phyloP scores from a whole-genome alignment of 2,113 vertebrate genomes.

The Carollia perspicillata region DNA sequence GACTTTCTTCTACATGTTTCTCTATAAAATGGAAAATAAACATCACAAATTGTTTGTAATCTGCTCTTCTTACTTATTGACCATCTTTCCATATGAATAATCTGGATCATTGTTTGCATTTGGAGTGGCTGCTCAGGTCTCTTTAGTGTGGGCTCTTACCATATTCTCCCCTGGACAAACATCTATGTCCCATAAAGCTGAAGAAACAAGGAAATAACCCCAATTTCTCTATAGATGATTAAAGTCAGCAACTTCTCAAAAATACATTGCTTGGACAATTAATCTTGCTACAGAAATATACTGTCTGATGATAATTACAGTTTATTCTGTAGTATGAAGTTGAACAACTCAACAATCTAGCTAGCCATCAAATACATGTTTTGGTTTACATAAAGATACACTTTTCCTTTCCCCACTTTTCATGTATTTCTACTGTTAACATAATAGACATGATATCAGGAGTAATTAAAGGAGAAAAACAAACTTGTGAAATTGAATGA shows the following conservation, averaged over 20 bases:
- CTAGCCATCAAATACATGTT: neutral
- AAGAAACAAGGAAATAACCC: neutral
- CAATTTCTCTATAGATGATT: neutral
- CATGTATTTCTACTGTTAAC: neutral
- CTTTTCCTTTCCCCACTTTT: neutral
- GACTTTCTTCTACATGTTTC: neutral
- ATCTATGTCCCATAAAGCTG: neutral
- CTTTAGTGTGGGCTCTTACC: neutral
- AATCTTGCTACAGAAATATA: neutral
- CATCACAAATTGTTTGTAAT: neutral
- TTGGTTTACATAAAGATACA: neutral
- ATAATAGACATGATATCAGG: neutral
- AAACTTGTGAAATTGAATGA: neutral
- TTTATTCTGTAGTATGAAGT: neutral
- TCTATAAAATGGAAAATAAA: conserved; percentile 23
- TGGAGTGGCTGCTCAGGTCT: neutral
- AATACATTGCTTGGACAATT: neutral
- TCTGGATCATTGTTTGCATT: neutral
- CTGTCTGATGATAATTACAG: neutral
- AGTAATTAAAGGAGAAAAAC: neutral
- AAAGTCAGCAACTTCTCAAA: neutral
- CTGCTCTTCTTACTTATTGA: neutral
- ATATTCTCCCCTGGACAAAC: neutral
- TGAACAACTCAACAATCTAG: neutral
- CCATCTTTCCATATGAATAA: neutral